A percentile compares a stretch with the other conserved stretches of the same genome.
Evolutionary conservation across 2,888 invertebrate genomes (phyloP).

Genomic region (Rhagium mordax): DNA sequence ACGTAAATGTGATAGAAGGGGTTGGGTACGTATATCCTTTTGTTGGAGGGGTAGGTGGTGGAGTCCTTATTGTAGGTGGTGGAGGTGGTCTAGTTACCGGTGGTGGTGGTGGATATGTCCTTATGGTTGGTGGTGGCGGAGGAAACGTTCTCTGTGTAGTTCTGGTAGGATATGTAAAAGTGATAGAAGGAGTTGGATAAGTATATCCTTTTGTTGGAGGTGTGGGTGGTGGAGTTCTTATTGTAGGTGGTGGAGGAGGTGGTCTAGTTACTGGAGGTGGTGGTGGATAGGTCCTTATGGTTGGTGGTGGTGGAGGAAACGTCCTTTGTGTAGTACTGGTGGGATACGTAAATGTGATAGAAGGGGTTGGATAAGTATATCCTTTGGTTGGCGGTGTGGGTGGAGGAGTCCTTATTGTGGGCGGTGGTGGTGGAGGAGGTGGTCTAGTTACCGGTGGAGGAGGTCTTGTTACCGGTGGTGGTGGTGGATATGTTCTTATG

Average conservation of each 20-base stretch:
- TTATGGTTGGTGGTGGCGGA: not conserved
- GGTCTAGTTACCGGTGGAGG: too few species aligned
- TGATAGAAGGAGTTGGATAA: not conserved
- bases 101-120: not conserved
- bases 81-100: not conserved
- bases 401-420: conserved; percentile 12
- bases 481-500: not conserved
- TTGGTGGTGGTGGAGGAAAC: not conserved
- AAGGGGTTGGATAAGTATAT: conserved; percentile 5
- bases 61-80: conserved; percentile 4
- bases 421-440: too few species aligned
- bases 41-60: not conserved
- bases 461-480: not conserved
- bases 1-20: not conserved
- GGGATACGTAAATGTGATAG: conserved; percentile 9
- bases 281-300: not conserved
- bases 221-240: not conserved
- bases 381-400: not conserved
- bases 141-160: not conserved
- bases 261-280: not conserved
- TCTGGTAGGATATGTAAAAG: conserved; percentile 5
- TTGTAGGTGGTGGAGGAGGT: not conserved
- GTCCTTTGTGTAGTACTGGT: not conserved
- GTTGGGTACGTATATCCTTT: not conserved
- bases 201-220: not conserved